Conservation (phyloP, 2,797 vertebrate species). For the Lagodon rhomboides region DNA sequence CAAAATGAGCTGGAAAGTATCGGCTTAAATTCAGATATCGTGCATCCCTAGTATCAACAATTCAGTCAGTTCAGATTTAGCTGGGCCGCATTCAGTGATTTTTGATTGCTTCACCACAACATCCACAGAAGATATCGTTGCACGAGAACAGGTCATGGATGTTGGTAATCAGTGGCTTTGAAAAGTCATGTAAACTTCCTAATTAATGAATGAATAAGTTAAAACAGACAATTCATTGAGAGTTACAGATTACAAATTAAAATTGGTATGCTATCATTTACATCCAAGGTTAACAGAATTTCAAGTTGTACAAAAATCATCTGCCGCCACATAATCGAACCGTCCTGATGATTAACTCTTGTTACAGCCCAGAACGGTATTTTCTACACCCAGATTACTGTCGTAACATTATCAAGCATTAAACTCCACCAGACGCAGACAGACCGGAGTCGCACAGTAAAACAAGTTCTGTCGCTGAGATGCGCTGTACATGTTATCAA, state of each 20-base stretch:
- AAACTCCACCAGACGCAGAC: constrained; percentile 7
- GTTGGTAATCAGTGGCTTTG: constrained; percentile 27
- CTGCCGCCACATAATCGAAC: constrained; percentile 18
- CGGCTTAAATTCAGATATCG: too few relatives aligned
- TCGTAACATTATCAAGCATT: neutral
- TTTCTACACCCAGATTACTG: constrained; percentile 21
- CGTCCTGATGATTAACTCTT: neutral
- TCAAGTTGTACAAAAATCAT: constrained; percentile 42
- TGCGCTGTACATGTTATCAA: constrained; percentile 24
- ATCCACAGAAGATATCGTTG: constrained; percentile 11
- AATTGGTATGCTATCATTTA: constrained; percentile 40
- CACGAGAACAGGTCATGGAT: constrained; percentile 20
- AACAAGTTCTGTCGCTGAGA: constrained; percentile 10
- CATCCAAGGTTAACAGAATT: constrained; percentile 30
- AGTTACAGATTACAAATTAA: constrained; percentile 33
- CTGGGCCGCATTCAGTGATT: constrained; percentile 18
- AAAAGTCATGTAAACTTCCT: constrained; percentile 18
- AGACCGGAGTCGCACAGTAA: constrained; percentile 10
- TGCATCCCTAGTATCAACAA: neutral
- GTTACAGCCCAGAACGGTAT: neutral
- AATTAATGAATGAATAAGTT: constrained; percentile 47
- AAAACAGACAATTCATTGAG: constrained; percentile 37
- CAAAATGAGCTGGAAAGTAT: too few relatives aligned
- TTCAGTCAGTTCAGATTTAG: constrained; percentile 14
- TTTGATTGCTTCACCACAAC: constrained; percentile 24